phyloP scores from a whole-genome alignment of 2,888 invertebrate genomes.

The Cryptus armator region DNA sequence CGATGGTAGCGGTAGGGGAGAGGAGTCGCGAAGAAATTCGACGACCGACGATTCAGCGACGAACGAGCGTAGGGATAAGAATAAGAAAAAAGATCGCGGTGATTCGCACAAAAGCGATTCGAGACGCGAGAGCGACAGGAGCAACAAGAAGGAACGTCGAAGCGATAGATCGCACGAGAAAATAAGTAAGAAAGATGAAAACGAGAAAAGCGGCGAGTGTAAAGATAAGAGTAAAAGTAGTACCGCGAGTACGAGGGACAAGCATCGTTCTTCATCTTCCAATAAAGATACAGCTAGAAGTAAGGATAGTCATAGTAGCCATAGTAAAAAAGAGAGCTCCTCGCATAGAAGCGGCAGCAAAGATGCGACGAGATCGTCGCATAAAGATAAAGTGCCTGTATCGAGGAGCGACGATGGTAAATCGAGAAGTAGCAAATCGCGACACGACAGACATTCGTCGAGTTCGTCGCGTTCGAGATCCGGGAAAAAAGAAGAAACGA shows the following conservation, averaged over 20 bases:
- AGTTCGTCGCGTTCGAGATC: slow-evolving; percentile 76
- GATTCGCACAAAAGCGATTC: slow-evolving; percentile 65
- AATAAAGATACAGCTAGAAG: slow-evolving; percentile 75
- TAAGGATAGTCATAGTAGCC: slow-evolving; percentile 71
- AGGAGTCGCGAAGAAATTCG: slow-evolving; percentile 64
- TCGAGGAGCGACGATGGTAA: slow-evolving; percentile 70
- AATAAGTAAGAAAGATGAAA: slow-evolving; percentile 69
- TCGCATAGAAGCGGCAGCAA: slow-evolving; percentile 63
- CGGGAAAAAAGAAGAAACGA: slow-evolving; percentile 74
- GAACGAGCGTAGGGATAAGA: slow-evolving; percentile 54
- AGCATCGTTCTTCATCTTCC: slow-evolving; percentile 75
- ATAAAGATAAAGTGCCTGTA: slow-evolving; percentile 71
- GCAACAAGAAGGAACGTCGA: slow-evolving; percentile 69
- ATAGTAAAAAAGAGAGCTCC: slow-evolving; percentile 70
- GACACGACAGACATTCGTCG: slow-evolving; percentile 76
- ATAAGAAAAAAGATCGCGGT: slow-evolving; percentile 66
- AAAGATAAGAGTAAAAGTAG: slow-evolving; percentile 78
- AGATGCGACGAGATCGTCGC: slow-evolving; percentile 70
- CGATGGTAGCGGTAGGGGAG: slow-evolving; percentile 60
- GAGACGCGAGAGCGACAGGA: slow-evolving; percentile 60
- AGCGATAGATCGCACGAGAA: slow-evolving; percentile 68
- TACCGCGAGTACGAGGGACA: slow-evolving; percentile 73
- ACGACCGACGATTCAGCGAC: slow-evolving; percentile 21
- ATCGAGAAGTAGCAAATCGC: slow-evolving; percentile 71
- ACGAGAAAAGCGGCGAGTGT: slow-evolving; percentile 81